These are phyloP conservation scores for Staurois parvus DNA, from an alignment of 2,797 vertebrate species.

Conservation along the genomic window DNA sequence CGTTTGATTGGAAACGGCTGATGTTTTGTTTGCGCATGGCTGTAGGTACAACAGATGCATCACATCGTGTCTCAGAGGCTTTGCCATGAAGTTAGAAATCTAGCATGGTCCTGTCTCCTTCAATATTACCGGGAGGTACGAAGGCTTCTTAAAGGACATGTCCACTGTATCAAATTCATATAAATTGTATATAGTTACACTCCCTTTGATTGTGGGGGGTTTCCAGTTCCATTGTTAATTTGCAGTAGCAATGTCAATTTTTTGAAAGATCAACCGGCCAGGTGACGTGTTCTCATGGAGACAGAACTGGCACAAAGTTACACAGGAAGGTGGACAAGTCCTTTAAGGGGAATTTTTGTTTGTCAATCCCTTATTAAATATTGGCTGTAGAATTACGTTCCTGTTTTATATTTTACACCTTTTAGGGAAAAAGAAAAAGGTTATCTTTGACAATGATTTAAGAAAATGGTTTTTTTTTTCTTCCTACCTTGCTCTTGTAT, in stretches of 20 bases:
- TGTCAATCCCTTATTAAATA: neutral
- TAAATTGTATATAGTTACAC: neutral
- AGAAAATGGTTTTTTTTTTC: no score
- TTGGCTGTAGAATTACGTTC: neutral
- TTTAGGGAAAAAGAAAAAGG: neutral
- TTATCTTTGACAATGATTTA: no score
- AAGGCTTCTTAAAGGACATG: neutral
- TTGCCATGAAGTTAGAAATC: neutral
- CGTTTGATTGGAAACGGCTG: neutral
- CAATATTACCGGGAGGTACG: no score
- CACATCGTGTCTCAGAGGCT: no score
- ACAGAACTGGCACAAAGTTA: neutral
- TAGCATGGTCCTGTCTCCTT: neutral
- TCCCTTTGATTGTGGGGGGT: neutral
- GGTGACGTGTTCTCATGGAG: no score
- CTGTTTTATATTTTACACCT: no score
- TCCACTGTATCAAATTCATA: neutral
- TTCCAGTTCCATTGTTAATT: neutral
- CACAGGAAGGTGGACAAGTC: neutral
- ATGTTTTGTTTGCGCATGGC: no score
- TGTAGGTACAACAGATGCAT: no score
- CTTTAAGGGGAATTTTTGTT: neutral
- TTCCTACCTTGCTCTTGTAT: no score
- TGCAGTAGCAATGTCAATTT: no score
- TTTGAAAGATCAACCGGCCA: no score